Percentiles rank a stretch among this genome's conserved stretches.
Evolutionary conservation across 2,113 vertebrate species (phyloP).

Genomic region (Trichechus manatus): DNA sequence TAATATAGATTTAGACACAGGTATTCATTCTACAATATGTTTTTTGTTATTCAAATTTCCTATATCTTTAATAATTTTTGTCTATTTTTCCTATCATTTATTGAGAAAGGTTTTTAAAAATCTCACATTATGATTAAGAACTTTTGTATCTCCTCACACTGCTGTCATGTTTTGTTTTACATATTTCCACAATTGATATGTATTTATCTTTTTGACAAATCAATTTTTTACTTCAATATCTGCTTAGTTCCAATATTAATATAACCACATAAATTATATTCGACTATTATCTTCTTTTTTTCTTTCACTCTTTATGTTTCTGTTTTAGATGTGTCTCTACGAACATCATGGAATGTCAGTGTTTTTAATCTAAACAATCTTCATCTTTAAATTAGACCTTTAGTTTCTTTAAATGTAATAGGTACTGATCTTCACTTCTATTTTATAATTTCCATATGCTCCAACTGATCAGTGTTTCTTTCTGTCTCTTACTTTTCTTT

Average conservation of each 20-base stretch:
- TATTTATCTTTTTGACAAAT: constrained; percentile 4
- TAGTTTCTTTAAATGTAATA: not conserved
- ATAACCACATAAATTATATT: not conserved
- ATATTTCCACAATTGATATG: not conserved
- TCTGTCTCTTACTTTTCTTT: not conserved
- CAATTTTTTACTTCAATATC: not conserved
- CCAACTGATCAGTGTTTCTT: not conserved
- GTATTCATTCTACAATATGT: not conserved
- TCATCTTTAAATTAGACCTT: not conserved
- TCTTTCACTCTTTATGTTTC: not conserved
- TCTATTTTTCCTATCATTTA: not conserved
- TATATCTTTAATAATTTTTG: not conserved
- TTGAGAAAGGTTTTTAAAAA: not conserved
- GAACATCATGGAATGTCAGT: not conserved
- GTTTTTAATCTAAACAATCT: not conserved
- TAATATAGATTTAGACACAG: not conserved
- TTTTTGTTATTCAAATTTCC: not conserved
- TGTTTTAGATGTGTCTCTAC: not conserved
- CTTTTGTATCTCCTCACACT: not conserved
- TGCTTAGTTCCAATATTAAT: not conserved
- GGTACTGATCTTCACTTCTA: not conserved
- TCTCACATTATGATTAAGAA: not conserved
- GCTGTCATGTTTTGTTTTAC: not conserved
- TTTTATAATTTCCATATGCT: not conserved
- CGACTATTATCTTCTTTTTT: not conserved